Evolutionary conservation across 2,113 vertebrate species (phyloP), one percentile per base, ranked within the genome.

Genomic region (Pomatorhinus ruficollis): DNA sequence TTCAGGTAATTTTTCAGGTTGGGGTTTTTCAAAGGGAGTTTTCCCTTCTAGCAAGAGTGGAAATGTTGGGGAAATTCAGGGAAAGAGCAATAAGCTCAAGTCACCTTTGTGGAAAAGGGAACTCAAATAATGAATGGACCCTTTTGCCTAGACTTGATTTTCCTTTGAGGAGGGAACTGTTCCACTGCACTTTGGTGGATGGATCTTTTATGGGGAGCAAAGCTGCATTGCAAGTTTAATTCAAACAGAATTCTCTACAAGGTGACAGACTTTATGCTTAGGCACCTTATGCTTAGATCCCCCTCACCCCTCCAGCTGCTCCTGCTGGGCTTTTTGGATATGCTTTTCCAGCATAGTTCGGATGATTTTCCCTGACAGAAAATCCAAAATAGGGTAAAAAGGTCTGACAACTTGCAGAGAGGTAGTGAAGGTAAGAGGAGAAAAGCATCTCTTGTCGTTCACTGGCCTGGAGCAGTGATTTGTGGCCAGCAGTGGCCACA

Each of bases 11-110:
- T 66, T 94, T 87, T 76, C 25, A 53, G 27, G 42, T 8, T 59
- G 82, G 33, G 40, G 27, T 72, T 93, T 95, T 95, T 89, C n/a
- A 47, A 33, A 83, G 42, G 57, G 57, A 79, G 1, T 45, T 84
- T 59, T 42, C 52, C 25, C 15, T 68, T 70, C 9, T 16, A 18
- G 4, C 5, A 45, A 11, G 49, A 63, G 30, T 35, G 7, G 54
- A 75, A 91, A 30, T 2, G 1, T 9, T 28, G 39, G 81, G 64
- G 37, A 79, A 49, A 12, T 15, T 13, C 5, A 35, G 49, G 69
- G 39, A n/a, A 61, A 65, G 69, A 75, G 3, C 11, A 5, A 10
- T 30, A 42, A 60, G 37, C 42, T 47, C 24, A 65, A 28, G 15
- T 31, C 37, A 52, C 23, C 30, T 87, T 77, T 12, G 11, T 66